Conservation (phyloP, 2,797 vertebrate genomes). For the Enteromius viviparus region DNA sequence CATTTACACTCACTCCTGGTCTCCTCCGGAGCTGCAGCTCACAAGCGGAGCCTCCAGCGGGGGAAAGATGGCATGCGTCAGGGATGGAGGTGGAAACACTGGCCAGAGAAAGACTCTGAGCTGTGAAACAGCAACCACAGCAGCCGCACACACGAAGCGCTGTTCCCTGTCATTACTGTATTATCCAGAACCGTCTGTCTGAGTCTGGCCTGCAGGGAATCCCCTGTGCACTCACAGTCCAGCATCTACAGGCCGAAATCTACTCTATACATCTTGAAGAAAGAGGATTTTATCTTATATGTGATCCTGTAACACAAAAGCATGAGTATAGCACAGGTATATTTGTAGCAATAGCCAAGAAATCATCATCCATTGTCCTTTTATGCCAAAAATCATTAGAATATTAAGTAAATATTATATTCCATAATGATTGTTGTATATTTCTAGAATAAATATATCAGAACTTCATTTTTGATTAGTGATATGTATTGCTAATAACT, state of each 20-base stretch:
- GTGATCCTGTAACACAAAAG: not conserved
- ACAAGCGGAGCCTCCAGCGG: not conserved
- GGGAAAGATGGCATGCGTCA: slow-evolving; percentile 67
- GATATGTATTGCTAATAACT: too few relatives aligned
- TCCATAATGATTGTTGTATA: too few relatives aligned
- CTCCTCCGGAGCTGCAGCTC: slow-evolving; percentile 38
- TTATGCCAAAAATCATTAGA: too few relatives aligned
- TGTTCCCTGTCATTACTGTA: slow-evolving; percentile 71
- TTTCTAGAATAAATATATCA: too few relatives aligned
- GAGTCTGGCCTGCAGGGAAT: slow-evolving; percentile 69
- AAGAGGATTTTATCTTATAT: not conserved
- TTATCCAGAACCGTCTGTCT: slow-evolving; percentile 73
- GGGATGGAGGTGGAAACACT: slow-evolving; percentile 60
- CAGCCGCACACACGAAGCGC: not conserved
- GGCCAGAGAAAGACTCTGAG: slow-evolving; percentile 57
- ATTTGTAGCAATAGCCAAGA: too few relatives aligned
- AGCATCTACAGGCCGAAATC: not conserved
- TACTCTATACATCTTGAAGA: not conserved
- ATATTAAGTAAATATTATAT: too few relatives aligned
- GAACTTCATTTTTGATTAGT: too few relatives aligned
- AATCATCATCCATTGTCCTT: too few relatives aligned
- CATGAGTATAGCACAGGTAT: too few relatives aligned
- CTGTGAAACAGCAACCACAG: slow-evolving; percentile 67
- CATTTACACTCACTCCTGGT: slow-evolving; percentile 46
- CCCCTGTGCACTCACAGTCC: slow-evolving; percentile 47